phyloP scores from a whole-genome alignment of 1,140 invertebrate genomes.

The Euura lappo region DNA sequence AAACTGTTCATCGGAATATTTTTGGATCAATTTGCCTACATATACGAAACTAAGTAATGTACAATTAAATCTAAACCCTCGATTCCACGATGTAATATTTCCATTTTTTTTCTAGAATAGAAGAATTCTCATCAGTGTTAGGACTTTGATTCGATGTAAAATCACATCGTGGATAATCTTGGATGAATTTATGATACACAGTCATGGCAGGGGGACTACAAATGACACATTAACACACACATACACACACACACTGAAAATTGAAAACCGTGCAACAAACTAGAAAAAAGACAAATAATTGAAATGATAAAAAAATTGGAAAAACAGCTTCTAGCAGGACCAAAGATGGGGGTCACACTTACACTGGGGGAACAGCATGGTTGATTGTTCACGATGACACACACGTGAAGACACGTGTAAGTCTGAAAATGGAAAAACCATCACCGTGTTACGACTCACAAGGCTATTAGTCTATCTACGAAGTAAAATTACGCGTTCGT shows the following conservation, averaged over 20 bases:
- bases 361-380: constrained; percentile 81
- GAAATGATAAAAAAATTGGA: constrained; percentile 20
- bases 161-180: too few species aligned
- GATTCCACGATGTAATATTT: too few species aligned
- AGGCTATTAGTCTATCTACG: neutral
- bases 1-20: too few species aligned
- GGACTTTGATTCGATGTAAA: too few species aligned
- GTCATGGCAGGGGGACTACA: neutral
- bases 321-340: neutral
- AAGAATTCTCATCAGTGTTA: too few species aligned
- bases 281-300: neutral
- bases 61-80: too few species aligned
- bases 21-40: too few species aligned
- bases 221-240: too few species aligned
- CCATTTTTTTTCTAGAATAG: too few species aligned
- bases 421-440: constrained; percentile 71
- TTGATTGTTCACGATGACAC: constrained; percentile 80
- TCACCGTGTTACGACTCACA: constrained; percentile 4
- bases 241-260: too few species aligned
- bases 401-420: constrained; percentile 88
- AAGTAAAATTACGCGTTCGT: neutral
- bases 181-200: too few species aligned
- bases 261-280: neutral
- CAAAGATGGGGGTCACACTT: constrained; percentile 60
- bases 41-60: too few species aligned